phyloP scores from a whole-genome alignment of 2,797 vertebrate species.

The Peromyscus melanophrys region DNA sequence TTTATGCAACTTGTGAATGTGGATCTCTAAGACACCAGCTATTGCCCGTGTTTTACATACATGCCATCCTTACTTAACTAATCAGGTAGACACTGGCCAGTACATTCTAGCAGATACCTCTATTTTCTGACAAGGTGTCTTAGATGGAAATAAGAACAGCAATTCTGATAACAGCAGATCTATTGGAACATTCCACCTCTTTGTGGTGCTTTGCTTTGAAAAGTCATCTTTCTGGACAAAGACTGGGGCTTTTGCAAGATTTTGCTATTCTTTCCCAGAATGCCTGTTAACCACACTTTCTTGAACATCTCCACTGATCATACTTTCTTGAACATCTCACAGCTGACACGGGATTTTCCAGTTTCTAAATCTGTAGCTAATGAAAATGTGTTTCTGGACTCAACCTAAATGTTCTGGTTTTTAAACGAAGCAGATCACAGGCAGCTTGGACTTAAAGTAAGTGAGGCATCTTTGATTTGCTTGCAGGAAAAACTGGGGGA shows the following conservation, averaged over 20 bases:
- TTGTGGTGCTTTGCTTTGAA: neutral
- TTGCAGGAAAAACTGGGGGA: constrained; percentile 48
- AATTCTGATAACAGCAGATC: neutral
- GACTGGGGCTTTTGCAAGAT: neutral
- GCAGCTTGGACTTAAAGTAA: constrained; percentile 27
- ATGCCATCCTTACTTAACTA: constrained; percentile 24
- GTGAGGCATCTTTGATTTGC: constrained; percentile 44
- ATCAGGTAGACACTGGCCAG: neutral
- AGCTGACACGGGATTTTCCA: neutral
- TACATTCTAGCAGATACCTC: constrained; percentile 11
- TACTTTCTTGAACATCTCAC: neutral
- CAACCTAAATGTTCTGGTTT: neutral
- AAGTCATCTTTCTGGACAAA: constrained; percentile 23
- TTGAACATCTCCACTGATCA: neutral
- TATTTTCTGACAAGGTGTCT: neutral
- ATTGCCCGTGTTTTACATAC: neutral
- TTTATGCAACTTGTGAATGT: constrained; percentile 57
- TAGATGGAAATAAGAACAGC: neutral
- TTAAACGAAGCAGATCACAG: constrained; percentile 35
- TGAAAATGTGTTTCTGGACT: neutral
- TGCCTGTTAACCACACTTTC: neutral
- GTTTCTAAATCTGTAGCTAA: constrained; percentile 19
- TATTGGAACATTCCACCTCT: neutral
- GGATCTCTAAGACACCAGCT: constrained; percentile 16
- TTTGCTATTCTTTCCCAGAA: constrained; percentile 11